Evolutionary conservation across 2,888 invertebrate genomes (phyloP).

Genomic region (Keiferia lycopersicella): DNA sequence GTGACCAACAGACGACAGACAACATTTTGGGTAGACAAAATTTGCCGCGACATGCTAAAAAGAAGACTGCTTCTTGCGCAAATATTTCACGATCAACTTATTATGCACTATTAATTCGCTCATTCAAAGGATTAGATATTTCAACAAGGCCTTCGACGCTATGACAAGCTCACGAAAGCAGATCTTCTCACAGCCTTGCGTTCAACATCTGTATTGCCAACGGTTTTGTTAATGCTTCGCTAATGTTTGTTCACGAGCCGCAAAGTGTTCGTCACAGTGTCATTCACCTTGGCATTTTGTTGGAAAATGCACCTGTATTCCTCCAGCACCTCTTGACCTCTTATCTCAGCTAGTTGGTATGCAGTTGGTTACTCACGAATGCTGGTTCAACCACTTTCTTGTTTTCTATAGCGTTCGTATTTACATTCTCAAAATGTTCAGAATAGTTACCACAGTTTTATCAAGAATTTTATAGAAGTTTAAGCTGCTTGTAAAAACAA

Average conservation of each 20-base stretch:
- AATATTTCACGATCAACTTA: background rate
- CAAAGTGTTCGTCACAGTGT: conserved; percentile 9
- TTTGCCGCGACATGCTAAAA: too few species aligned
- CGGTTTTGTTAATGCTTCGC: conserved; percentile 13
- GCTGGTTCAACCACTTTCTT: background rate
- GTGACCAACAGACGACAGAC: too few species aligned
- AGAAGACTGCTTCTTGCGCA: too few species aligned
- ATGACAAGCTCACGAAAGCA: conserved; percentile 1
- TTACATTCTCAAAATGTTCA: too few species aligned
- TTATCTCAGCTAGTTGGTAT: background rate
- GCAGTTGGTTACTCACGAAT: background rate
- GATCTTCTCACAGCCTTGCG: background rate
- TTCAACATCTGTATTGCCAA: background rate
- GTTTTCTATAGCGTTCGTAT: background rate
- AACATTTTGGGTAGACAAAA: too few species aligned
- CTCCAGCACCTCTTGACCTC: background rate
- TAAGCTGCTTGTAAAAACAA: too few species aligned
- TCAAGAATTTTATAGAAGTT: too few species aligned
- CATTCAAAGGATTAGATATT: background rate
- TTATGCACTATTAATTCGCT: background rate
- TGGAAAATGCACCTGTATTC: conserved; percentile 5
- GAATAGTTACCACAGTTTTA: too few species aligned
- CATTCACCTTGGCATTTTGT: conserved; percentile 21
- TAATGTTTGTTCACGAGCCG: conserved; percentile 12
- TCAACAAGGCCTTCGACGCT: background rate